A percentile compares a stretch with the other conserved stretches of the same genome.
These are phyloP conservation scores for Stenodera caucasica DNA, from an alignment of 2,888 invertebrate species.

Conservation along the genomic window DNA sequence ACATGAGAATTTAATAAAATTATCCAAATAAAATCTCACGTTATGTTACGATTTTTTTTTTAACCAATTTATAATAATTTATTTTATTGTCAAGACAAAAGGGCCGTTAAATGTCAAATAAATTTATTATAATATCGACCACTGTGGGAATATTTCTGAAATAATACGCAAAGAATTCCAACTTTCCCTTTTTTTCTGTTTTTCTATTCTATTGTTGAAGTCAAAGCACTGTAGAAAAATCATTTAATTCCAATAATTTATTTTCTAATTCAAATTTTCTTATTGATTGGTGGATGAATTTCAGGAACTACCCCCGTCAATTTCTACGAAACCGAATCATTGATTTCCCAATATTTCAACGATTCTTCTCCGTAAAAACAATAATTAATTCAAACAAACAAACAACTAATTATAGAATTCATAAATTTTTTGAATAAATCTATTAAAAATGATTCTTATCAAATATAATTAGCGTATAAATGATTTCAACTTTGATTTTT, in stretches of 20 bases:
- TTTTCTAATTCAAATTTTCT: too few relatives aligned
- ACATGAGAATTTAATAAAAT: not conserved
- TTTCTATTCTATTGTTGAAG: not conserved
- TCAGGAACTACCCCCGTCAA: not conserved
- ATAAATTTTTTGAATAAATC: not conserved
- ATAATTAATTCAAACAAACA: too few relatives aligned
- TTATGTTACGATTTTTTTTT: not conserved
- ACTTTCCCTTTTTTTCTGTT: not conserved
- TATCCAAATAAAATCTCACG: not conserved
- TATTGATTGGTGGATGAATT: not conserved
- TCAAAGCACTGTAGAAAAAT: not conserved
- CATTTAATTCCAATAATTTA: too few relatives aligned
- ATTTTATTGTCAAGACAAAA: not conserved
- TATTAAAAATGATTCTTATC: constrained; percentile 1
- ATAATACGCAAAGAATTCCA: not conserved
- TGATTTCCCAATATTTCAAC: not conserved
- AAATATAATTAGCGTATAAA: constrained; percentile 4
- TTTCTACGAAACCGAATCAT: not conserved
- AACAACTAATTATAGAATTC: too few relatives aligned
- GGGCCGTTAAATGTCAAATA: not conserved
- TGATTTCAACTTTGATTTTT: not conserved
- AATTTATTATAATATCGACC: not conserved
- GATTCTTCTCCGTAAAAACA: too few relatives aligned
- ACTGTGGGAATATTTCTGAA: not conserved
- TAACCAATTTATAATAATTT: not conserved